Evolutionary conservation across 2,888 invertebrate species (phyloP).

Genomic region (Melitaea athalia): DNA sequence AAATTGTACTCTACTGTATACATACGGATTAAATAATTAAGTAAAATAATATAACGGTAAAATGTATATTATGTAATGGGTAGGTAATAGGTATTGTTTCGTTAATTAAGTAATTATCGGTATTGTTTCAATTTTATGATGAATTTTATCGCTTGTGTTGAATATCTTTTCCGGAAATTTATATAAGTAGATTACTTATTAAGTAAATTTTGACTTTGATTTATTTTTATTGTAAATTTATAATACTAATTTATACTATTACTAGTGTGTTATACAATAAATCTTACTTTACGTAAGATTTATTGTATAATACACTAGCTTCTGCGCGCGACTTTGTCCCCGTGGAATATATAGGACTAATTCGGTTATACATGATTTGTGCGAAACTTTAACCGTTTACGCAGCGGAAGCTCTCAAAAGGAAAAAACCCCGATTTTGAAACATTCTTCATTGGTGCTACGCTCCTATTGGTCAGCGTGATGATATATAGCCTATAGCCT

Average conservation of each 20-base stretch:
- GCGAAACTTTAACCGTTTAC: too few species aligned
- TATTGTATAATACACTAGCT: neutral
- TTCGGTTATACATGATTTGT: too few species aligned
- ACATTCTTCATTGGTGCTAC: too few species aligned
- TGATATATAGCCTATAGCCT: too few species aligned
- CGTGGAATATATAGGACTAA: too few species aligned
- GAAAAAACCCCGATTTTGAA: too few species aligned
- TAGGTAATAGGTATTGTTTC: slow-evolving; percentile 18
- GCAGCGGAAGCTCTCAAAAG: too few species aligned
- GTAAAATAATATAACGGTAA: slow-evolving; percentile 6
- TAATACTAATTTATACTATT: slow-evolving; percentile 12
- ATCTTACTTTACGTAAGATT: neutral
- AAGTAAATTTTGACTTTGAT: slow-evolving; percentile 34
- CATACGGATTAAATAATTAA: slow-evolving; percentile 1
- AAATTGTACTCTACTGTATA: slow-evolving; percentile 12
- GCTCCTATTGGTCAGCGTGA: too few species aligned
- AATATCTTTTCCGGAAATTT: slow-evolving; percentile 52
- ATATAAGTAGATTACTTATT: slow-evolving; percentile 48
- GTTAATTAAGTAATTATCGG: slow-evolving; percentile 49
- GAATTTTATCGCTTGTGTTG: slow-evolving; percentile 33
- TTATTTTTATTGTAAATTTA: slow-evolving; percentile 38
- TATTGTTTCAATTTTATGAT: slow-evolving; percentile 49
- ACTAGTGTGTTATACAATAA: too few species aligned
- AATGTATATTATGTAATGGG: slow-evolving; percentile 12
- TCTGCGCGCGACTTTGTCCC: too few species aligned